These are phyloP conservation scores for Anoplopoma fimbria DNA, from an alignment of 2,113 vertebrate genomes.

Conservation along the genomic window DNA sequence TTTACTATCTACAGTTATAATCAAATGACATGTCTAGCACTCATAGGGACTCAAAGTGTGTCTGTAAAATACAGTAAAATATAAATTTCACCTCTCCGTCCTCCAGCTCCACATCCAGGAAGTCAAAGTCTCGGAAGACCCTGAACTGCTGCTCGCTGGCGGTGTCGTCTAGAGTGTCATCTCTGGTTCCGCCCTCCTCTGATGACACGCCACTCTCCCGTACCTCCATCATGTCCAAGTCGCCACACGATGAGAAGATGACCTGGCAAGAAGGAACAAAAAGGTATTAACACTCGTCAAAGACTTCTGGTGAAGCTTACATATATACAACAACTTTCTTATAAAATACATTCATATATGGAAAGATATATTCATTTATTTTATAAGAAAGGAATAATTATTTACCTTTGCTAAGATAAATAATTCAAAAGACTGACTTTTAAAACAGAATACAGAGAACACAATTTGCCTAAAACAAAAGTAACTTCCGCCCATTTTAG, in stretches of 20 bases:
- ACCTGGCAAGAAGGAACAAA: slow-evolving; percentile 82
- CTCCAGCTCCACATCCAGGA: slow-evolving; percentile 98
- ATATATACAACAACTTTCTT: background rate
- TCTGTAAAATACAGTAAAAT: background rate
- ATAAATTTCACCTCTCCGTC: slow-evolving; percentile 92
- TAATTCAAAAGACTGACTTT: background rate
- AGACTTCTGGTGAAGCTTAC: background rate
- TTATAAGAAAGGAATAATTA: background rate
- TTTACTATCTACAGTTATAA: background rate
- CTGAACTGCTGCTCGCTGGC: slow-evolving; percentile 98
- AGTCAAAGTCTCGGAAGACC: slow-evolving; percentile 98
- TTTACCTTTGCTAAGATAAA: background rate
- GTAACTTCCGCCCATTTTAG: background rate
- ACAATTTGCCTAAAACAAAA: background rate
- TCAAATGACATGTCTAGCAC: background rate
- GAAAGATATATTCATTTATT: background rate
- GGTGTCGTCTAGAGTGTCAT: slow-evolving; percentile 96
- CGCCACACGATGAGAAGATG: slow-evolving; percentile 98
- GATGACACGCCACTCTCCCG: slow-evolving; percentile 95
- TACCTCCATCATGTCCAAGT: slow-evolving; percentile 97
- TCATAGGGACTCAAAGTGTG: background rate
- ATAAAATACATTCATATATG: background rate
- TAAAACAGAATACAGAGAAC: background rate
- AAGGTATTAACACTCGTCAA: slow-evolving; percentile 1
- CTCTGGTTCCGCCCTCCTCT: slow-evolving; percentile 93